Evolutionary conservation across 2,113 vertebrate species (phyloP).

Genomic region (Tapirus terrestris): DNA sequence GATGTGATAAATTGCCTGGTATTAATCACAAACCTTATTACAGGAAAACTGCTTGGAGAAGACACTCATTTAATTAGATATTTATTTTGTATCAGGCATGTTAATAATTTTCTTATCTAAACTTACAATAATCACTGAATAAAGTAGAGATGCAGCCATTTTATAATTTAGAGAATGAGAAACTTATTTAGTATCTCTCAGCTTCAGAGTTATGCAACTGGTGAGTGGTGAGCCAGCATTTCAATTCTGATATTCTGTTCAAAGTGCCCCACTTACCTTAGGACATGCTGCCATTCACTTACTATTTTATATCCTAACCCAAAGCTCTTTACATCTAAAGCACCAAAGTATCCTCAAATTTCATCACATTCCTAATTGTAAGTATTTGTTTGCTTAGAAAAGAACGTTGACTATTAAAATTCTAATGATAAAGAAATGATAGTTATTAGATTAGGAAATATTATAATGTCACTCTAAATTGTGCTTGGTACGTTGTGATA

Average conservation of each 20-base stretch:
- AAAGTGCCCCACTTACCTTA: not conserved
- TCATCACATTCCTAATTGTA: constrained; percentile 30
- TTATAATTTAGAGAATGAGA: not conserved
- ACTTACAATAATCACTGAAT: not conserved
- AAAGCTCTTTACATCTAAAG: not conserved
- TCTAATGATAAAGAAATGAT: constrained; percentile 64
- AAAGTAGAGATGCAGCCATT: constrained; percentile 8
- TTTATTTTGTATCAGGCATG: not conserved
- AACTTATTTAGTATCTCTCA: not conserved
- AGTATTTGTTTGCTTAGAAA: constrained; percentile 52
- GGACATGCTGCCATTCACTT: not conserved
- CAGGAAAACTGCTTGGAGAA: constrained; percentile 18
- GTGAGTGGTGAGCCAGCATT: not conserved
- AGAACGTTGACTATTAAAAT: constrained; percentile 59
- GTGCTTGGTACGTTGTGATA: constrained; percentile 56
- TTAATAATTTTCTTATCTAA: not conserved
- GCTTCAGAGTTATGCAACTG: not conserved
- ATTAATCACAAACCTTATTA: not conserved
- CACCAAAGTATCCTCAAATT: not conserved
- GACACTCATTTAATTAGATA: not conserved
- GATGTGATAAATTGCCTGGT: not conserved
- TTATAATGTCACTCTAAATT: constrained; percentile 60
- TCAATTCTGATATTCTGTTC: not conserved
- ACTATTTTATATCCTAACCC: not conserved
- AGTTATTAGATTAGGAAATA: constrained; percentile 67